Evolutionary conservation across 23 tunicate species (phyloP).

Genomic region (Botrylloides violaceus): DNA sequence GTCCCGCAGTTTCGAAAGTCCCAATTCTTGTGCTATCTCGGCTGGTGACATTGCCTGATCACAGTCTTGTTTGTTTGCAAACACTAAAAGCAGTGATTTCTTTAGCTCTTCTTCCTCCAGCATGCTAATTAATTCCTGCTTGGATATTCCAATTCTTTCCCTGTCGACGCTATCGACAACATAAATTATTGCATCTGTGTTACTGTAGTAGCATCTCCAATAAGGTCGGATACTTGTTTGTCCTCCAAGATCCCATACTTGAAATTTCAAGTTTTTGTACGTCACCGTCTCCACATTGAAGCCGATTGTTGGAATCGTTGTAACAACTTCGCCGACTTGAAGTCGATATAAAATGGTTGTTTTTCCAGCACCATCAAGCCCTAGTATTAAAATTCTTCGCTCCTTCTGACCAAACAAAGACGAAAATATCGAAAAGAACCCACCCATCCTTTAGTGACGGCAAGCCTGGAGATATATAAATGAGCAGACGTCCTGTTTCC

Average conservation of each 20-base stretch:
- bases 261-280: constrained; percentile 96
- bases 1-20: constrained; percentile 63
- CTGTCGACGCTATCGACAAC: constrained; percentile 97
- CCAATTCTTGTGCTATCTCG: constrained; percentile 95
- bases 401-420: constrained; percentile 98
- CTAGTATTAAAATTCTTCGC: constrained; percentile 86
- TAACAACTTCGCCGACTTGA: constrained; percentile 99
- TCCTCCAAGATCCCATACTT: constrained; percentile 99
- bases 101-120: constrained; percentile 99
- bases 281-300: constrained; percentile 96
- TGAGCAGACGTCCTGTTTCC: too few species aligned
- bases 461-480: too few species aligned
- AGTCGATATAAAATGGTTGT: constrained; percentile 93
- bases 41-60: constrained; percentile 90
- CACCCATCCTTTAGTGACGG: neutral
- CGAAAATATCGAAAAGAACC: constrained; percentile 29
- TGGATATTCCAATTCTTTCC: constrained; percentile 91
- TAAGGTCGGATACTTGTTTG: constrained; percentile 98
- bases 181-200: constrained; percentile 99
- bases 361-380: constrained; percentile 99
- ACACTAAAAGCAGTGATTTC: constrained; percentile 76
- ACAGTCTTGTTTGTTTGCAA: constrained; percentile 97
- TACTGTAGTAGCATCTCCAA: constrained; percentile 99
- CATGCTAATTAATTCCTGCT: constrained; percentile 92
- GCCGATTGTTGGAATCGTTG: constrained; percentile 99